Evolutionary conservation across 2,888 invertebrate species (phyloP).

Genomic region (Notodonta ziczac): DNA sequence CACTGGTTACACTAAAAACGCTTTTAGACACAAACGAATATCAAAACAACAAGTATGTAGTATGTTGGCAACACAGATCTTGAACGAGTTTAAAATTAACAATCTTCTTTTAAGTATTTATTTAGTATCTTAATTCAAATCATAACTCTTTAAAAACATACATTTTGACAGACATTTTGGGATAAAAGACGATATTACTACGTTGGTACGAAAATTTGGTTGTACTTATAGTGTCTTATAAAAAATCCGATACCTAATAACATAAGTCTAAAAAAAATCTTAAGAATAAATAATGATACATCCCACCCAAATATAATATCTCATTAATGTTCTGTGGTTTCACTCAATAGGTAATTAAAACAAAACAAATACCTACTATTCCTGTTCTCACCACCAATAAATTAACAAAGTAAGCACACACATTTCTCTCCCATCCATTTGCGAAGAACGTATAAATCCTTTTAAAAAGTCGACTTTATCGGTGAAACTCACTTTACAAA

Average conservation of each 20-base stretch:
- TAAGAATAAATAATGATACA: too few species aligned
- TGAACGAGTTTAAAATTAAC: conserved; percentile 39
- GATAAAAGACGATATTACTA: too few species aligned
- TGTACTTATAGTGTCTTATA: too few species aligned
- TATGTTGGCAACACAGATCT: conserved; percentile 18
- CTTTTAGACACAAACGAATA: background rate
- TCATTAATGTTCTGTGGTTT: too few species aligned
- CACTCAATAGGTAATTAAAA: too few species aligned
- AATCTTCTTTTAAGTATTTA: conserved; percentile 35
- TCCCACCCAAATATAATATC: too few species aligned
- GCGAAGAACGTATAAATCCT: conserved; percentile 17
- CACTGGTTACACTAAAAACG: background rate
- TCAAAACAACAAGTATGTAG: background rate
- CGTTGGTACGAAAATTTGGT: too few species aligned
- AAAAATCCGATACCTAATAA: too few species aligned
- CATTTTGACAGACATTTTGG: too few species aligned
- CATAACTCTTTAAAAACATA: background rate
- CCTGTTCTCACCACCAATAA: background rate
- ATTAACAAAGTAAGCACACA: background rate
- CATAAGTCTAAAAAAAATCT: too few species aligned
- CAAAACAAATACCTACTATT: background rate
- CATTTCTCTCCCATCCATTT: background rate
- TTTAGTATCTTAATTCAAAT: conserved; percentile 41
- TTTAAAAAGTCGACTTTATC: conserved; percentile 15
- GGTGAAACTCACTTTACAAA: conserved; percentile 6